A percentile compares a stretch with the other conserved stretches of the same genome.
Conservation (phyloP, 2,797 vertebrate genomes). For the Sebastes reedi region DNA sequence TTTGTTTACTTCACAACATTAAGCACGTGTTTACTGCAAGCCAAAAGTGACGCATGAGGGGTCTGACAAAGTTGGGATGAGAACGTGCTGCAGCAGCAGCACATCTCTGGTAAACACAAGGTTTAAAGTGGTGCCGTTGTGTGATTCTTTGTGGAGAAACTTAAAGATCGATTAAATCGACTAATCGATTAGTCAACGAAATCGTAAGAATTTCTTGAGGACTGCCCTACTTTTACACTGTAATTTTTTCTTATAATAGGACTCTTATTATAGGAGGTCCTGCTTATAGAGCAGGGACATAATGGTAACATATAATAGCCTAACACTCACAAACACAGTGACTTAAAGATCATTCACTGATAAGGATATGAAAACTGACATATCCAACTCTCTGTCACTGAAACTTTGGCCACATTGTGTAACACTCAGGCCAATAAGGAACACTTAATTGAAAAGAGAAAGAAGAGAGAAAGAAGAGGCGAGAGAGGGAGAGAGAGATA, state of each 20-base stretch:
- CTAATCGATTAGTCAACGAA: not conserved
- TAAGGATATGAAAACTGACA: not conserved
- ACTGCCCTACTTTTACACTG: no score
- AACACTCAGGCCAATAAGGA: not conserved
- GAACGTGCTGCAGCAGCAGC: no score
- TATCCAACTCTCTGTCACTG: not conserved
- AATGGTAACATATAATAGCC: not conserved
- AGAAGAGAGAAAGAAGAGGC: not conserved
- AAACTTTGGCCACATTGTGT: not conserved
- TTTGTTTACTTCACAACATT: no score
- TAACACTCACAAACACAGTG: not conserved
- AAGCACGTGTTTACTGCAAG: no score
- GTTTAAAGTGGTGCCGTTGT: not conserved
- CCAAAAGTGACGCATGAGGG: no score
- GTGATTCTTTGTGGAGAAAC: no score
- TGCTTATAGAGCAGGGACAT: not conserved
- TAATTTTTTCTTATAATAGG: not conserved
- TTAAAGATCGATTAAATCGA: no score
- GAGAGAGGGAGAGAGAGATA: conserved; percentile 12
- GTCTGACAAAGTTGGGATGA: no score
- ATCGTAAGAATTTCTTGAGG: not conserved
- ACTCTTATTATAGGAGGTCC: not conserved
- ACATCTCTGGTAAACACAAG: not conserved
- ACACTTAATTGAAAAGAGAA: not conserved
- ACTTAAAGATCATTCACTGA: not conserved